phyloP scores from a whole-genome alignment of 64 coral and sea anemone genomes.

The Pachyseris speciosa region DNA sequence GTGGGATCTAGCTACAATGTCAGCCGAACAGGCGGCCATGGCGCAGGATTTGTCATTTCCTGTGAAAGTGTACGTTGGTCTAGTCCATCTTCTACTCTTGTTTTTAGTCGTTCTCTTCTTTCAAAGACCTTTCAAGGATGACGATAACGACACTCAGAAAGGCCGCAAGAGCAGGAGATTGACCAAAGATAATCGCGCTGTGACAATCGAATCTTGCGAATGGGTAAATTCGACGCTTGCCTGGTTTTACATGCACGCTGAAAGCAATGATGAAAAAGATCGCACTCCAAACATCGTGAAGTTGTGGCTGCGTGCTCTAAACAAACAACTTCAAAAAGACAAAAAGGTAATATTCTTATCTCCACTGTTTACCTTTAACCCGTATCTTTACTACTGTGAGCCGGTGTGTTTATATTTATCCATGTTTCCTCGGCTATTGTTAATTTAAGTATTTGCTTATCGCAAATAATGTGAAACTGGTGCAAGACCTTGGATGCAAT shows the following conservation, averaged over 20 bases:
- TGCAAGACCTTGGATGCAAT: no score
- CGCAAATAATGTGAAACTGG: no score
- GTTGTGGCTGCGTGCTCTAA: constrained; percentile 80
- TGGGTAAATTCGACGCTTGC: constrained; percentile 84
- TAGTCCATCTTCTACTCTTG: constrained; percentile 57
- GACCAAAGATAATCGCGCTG: constrained; percentile 59
- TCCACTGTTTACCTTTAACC: neutral
- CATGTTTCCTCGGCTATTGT: no score
- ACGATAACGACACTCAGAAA: neutral
- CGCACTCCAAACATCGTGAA: constrained; percentile 62
- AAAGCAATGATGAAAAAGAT: neutral
- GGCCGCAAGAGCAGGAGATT: constrained; percentile 41
- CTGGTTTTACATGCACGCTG: constrained; percentile 80
- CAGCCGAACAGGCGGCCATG: neutral
- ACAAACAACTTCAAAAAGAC: constrained; percentile 76
- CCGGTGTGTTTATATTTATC: no score
- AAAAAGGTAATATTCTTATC: constrained; percentile 58
- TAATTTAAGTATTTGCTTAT: no score
- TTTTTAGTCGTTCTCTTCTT: constrained; percentile 40
- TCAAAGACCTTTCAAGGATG: neutral
- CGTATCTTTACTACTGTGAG: neutral
- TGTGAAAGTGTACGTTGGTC: constrained; percentile 55
- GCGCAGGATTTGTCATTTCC: constrained; percentile 40
- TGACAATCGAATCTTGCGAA: constrained; percentile 82
- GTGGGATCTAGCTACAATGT: constrained; percentile 2